Evolutionary conservation across 92 coral and sea anemone species (phyloP).

Genomic region (Parazoanthus darwini): DNA sequence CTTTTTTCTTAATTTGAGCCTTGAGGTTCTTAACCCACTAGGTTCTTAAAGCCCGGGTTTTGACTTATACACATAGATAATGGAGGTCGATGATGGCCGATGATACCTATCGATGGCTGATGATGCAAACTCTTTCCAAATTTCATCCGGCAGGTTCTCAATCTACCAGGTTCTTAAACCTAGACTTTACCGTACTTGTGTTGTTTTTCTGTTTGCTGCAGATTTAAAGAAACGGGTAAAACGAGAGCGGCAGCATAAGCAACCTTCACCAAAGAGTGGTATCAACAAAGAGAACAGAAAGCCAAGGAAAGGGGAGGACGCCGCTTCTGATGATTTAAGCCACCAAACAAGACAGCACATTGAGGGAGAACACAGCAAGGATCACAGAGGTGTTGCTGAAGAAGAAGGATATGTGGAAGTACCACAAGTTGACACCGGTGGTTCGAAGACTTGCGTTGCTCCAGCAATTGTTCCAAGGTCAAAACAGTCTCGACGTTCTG

Average conservation of each 20-base stretch:
- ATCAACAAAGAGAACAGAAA: background rate
- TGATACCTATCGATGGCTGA: too few species aligned
- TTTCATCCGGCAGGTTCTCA: too few species aligned
- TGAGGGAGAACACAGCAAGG: background rate
- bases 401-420: background rate
- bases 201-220: background rate
- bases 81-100: too few species aligned
- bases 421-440: background rate
- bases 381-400: background rate
- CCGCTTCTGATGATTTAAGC: background rate
- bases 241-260: background rate
- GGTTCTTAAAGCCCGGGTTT: too few species aligned
- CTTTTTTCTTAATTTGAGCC: too few species aligned
- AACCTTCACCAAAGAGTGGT: background rate
- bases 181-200: too few species aligned
- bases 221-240: background rate
- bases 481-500: background rate
- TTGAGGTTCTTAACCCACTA: too few species aligned
- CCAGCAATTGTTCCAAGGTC: conserved; percentile 2
- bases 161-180: too few species aligned
- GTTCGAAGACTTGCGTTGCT: background rate
- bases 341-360: background rate
- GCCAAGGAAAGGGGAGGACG: background rate
- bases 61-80: too few species aligned
- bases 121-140: too few species aligned